Evolutionary conservation across 2,888 invertebrate genomes (phyloP).

Genomic region (Lottia scabra): DNA sequence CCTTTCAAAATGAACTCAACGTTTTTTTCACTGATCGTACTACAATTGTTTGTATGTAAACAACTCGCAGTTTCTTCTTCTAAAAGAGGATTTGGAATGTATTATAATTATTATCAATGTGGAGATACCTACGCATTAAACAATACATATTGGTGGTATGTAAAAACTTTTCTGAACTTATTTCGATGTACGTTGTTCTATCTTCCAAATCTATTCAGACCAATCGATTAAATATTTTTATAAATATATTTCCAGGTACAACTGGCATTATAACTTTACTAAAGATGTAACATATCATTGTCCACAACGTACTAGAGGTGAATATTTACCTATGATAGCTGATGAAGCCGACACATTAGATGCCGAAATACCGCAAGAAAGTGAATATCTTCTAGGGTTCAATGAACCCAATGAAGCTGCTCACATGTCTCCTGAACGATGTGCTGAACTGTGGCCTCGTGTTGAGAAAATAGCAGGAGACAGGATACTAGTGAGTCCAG

Average conservation of each 20-base stretch:
- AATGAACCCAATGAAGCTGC: slow-evolving; percentile 14
- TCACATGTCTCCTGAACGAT: slow-evolving; percentile 8
- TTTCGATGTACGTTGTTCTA: no score
- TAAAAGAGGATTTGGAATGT: not conserved
- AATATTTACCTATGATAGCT: slow-evolving; percentile 12
- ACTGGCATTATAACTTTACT: not conserved
- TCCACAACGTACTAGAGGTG: not conserved
- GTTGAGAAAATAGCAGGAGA: not conserved
- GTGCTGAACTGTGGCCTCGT: not conserved
- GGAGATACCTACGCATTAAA: not conserved
- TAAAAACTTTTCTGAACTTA: no score
- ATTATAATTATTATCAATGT: not conserved
- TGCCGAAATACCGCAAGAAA: not conserved
- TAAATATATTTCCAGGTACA: slow-evolving; percentile 16
- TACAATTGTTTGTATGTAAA: no score
- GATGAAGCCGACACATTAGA: not conserved
- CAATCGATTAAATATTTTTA: not conserved
- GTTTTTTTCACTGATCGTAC: no score
- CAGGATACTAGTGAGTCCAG: slow-evolving; percentile 5
- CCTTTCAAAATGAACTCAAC: no score
- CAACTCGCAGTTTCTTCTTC: not conserved
- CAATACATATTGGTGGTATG: not conserved
- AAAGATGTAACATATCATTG: not conserved
- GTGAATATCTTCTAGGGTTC: slow-evolving; percentile 6
- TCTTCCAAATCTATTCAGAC: no score